These are phyloP conservation scores for Turnix velox DNA, from an alignment of 2,113 vertebrate genomes.

Conservation along the genomic window DNA sequence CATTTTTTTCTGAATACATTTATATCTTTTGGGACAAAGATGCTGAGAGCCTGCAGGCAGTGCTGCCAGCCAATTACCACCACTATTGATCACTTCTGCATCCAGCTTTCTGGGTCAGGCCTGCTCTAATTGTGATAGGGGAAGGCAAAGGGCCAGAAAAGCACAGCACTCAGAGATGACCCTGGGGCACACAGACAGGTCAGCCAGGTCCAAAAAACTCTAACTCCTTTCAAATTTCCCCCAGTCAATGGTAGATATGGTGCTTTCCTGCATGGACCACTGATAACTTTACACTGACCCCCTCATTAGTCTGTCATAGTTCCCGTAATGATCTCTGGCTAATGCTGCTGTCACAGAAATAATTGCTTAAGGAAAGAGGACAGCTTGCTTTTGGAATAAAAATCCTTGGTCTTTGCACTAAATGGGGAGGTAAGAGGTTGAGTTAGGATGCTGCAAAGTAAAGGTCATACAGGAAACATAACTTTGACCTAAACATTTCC, in stretches of 20 bases:
- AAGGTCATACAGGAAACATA: neutral
- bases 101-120: neutral
- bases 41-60: neutral
- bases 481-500: neutral
- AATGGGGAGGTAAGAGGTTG: neutral
- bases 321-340: neutral
- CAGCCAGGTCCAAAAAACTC: neutral
- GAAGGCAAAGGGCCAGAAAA: neutral
- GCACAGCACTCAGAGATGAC: neutral
- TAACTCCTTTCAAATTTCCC: neutral
- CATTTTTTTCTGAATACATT: neutral
- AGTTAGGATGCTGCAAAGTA: neutral
- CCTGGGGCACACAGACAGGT: neutral
- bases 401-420: neutral
- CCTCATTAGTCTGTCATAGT: accelerated
- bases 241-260: neutral
- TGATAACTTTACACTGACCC: neutral
- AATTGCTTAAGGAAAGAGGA: neutral
- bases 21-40: neutral
- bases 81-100: neutral
- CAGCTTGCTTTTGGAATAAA: neutral
- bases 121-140: neutral
- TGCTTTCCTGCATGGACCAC: neutral
- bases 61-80: neutral
- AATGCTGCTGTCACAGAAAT: neutral